Conservation (phyloP, 2,113 vertebrate genomes). For the Scartelaos histophorus region DNA sequence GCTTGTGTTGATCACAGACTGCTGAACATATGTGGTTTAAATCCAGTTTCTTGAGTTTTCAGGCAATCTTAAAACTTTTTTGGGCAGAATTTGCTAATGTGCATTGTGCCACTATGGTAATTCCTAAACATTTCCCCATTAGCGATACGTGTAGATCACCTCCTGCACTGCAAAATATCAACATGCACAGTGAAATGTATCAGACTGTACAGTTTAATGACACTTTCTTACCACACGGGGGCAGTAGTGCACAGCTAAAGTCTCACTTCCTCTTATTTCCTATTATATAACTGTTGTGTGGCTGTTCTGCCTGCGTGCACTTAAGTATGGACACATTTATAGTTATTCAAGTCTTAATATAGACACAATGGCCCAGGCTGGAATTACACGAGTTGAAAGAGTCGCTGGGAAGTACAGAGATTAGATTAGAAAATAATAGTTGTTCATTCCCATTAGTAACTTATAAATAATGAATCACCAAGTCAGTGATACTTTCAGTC, state of each 20-base stretch:
- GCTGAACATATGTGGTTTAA: no score
- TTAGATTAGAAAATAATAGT: not conserved
- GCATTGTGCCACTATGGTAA: no score
- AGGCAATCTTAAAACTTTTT: no score
- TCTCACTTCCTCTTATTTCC: not conserved
- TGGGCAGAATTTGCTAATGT: no score
- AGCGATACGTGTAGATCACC: no score
- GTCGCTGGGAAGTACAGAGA: not conserved
- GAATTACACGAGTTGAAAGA: not conserved
- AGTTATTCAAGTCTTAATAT: not conserved
- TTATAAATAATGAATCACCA: not conserved
- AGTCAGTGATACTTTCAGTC: not conserved
- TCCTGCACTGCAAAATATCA: no score
- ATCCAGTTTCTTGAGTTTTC: no score
- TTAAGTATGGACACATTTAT: not conserved
- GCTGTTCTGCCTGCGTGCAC: not conserved
- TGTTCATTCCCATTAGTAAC: not conserved
- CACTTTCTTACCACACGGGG: conserved; percentile 54
- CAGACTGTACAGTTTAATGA: not conserved
- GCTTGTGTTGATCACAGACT: no score
- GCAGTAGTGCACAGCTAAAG: conserved; percentile 49
- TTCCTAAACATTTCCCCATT: no score
- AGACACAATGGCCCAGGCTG: not conserved
- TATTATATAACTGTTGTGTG: not conserved
- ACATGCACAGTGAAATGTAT: not conserved